A percentile compares a stretch with the other conserved stretches of the same genome.
Conservation (phyloP, 1,140 invertebrate species). For the Caenorhabditis remanei region DNA sequence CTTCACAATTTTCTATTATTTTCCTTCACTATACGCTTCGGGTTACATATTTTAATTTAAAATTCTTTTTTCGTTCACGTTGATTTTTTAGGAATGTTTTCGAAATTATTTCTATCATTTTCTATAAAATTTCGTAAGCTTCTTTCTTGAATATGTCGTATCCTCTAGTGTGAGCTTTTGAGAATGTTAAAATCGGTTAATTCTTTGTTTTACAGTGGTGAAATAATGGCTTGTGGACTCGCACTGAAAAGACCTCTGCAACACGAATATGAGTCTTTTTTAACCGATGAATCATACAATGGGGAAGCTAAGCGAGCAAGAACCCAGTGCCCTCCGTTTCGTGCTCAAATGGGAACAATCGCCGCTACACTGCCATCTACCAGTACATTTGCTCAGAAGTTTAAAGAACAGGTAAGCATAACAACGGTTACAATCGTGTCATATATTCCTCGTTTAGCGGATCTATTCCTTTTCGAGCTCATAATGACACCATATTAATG, state of each 20-base stretch:
- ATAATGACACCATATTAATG: conserved; percentile 9
- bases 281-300: conserved; percentile 66
- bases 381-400: conserved; percentile 38
- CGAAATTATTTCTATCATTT: neutral
- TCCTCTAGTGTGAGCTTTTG: neutral
- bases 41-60: neutral
- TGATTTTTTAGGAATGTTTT: neutral
- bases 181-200: neutral
- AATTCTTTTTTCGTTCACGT: neutral
- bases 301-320: conserved; percentile 72
- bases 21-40: neutral
- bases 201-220: neutral
- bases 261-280: conserved; percentile 72
- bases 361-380: conserved; percentile 70
- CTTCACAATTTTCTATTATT: neutral
- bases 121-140: neutral
- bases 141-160: conserved; percentile 20
- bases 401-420: conserved; percentile 15
- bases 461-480: neutral
- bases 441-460: neutral
- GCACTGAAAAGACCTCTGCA: conserved; percentile 72
- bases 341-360: conserved; percentile 71
- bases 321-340: conserved; percentile 75
- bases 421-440: neutral
- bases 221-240: conserved; percentile 73